A percentile compares a stretch with the other conserved stretches of the same genome.
phyloP scores from a whole-genome alignment of 2,113 vertebrate species.

The Phyllopteryx taeniolatus region DNA sequence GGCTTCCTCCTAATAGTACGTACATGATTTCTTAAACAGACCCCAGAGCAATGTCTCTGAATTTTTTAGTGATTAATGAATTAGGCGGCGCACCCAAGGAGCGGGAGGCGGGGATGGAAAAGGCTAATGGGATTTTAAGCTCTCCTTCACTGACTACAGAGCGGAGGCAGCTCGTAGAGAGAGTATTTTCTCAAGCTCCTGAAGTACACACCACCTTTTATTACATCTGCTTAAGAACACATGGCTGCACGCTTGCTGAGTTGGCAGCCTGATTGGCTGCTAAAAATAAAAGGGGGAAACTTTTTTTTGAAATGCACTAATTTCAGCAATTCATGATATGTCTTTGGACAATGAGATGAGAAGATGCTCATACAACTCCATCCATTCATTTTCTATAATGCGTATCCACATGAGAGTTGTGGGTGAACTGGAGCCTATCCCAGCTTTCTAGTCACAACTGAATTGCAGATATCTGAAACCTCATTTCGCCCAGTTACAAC shows the following conservation, averaged over 20 bases:
- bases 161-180: constrained; percentile 37
- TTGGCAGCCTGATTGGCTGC: constrained; percentile 55
- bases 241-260: constrained; percentile 63
- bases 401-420: no score
- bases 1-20: neutral
- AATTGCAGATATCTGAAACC: no score
- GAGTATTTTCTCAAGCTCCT: constrained; percentile 55
- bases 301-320: neutral
- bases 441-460: no score
- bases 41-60: constrained; percentile 7
- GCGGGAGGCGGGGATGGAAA: constrained; percentile 7
- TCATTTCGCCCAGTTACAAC: no score
- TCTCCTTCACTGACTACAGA: constrained; percentile 30
- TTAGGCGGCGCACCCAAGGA: constrained; percentile 8
- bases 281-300: constrained; percentile 27
- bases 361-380: neutral
- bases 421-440: no score
- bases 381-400: no score
- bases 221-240: constrained; percentile 66
- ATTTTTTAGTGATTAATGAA: constrained; percentile 52
- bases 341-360: neutral
- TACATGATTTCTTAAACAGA: constrained; percentile 22
- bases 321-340: neutral
- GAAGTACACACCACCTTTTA: constrained; percentile 24
- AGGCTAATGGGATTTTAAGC: constrained; percentile 48